These are phyloP conservation scores for Speoplatyrhinus poulsoni DNA, from an alignment of 2,113 vertebrate species.

Conservation along the genomic window DNA sequence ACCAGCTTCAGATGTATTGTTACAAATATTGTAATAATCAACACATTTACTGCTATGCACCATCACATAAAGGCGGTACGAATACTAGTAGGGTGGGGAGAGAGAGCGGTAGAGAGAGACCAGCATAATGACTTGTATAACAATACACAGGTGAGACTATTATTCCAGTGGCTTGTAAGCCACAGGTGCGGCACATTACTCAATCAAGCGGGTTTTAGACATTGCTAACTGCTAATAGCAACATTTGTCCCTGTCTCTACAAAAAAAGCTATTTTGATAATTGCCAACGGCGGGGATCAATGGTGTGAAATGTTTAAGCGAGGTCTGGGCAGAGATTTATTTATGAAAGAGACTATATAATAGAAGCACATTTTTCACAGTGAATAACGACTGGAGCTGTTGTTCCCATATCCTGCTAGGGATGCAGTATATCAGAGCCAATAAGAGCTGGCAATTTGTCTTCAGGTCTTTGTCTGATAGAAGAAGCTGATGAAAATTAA, in stretches of 20 bases:
- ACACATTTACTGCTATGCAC: too few relatives aligned
- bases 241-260: conserved; percentile 48
- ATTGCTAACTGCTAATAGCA: conserved; percentile 48
- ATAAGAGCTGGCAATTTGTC: conserved; percentile 71
- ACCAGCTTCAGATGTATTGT: too few relatives aligned
- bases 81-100: too few relatives aligned
- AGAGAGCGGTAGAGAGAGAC: conserved; percentile 2
- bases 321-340: conserved; percentile 61
- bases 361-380: conserved; percentile 58
- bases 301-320: conserved; percentile 60
- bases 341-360: conserved; percentile 58
- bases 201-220: conserved; percentile 49
- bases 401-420: conserved; percentile 60
- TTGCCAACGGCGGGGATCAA: conserved; percentile 64
- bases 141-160: conserved; percentile 1
- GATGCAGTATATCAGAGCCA: conserved; percentile 65
- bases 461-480: conserved; percentile 66
- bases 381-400: conserved; percentile 62
- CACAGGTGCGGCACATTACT: conserved; percentile 27
- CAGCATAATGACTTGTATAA: conserved; percentile 20
- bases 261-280: conserved; percentile 61
- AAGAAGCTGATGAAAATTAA: conserved; percentile 67
- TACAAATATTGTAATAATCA: too few relatives aligned
- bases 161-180: conserved; percentile 24
- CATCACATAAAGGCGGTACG: too few relatives aligned